Base-by-base conservation (phyloP, 2,113 vertebrate genomes). In the Rhinolophus ferrumequinum region DNA sequence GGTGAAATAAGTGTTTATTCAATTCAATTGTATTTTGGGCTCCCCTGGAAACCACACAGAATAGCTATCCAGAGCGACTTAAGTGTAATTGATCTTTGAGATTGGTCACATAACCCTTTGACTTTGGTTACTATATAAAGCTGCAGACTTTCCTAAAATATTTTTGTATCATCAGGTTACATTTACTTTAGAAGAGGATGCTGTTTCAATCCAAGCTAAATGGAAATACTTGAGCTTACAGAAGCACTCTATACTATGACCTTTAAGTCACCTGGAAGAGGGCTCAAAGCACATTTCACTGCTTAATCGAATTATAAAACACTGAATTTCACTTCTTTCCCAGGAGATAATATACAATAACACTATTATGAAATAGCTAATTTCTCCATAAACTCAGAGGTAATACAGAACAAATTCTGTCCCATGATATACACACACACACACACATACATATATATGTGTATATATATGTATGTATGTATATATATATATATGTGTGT, bases 81-180 rank as follows among this genome's bases (percentile, higher is more conserved):
- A 50, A 75, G 44, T 69, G 80, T 93, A 95, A 96, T 67, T 91
- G 84, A 96, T 92, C 80, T 93, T 79, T 62, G n/a, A 93, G 62
- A 60, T 54, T 81, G 38, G 11, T 80, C 82, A 83, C 6, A 64
- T 90, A 83, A 66, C 69, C 44, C 64, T 96, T 83, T 95, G 93
- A 96, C 88, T 91, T 95, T 93, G 82, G 22, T 95, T 97, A 72
- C 91, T 97, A 96, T 95, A 97, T 87, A 97, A 96, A 97, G 52
- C 35, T 89, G 12, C 58, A 93, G 85, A 90, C n/a, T 66, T 96
- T 92, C 82, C 58, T 52, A 91, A 97, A 97, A 94, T 97, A 96
- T 97, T 97, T 97, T 97, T 47, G 28, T 52, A 64, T 67, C 90
- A 93, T 93, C 62, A 21, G 38, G 52, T 95, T 97, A 95, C 88